Base-by-base conservation (phyloP, 2,888 invertebrate species). In the Leucozona laternaria region DNA sequence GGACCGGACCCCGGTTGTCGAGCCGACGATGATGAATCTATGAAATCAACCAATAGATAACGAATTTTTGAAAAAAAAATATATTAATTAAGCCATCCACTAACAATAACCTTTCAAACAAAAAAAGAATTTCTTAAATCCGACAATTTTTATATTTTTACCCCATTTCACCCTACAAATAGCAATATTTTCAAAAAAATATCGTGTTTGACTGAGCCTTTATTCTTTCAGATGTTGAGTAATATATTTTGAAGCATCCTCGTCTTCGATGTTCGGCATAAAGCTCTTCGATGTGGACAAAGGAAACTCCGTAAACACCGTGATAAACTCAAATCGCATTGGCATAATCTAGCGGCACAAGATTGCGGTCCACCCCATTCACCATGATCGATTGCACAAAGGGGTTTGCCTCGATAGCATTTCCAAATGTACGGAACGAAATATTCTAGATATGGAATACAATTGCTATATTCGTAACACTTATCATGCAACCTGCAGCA, bases 391-490 rank as follows among this genome's bases (percentile, higher is more conserved):
- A 94, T 88, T 48, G 92, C 92, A 91, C 97, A 98, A 43, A 96
- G 93, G 0, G 97, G 97, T 89, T 94, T 94, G 0, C 96, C 95
- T 11, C 94, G 94, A 92, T 95, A 95, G 91, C 98, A 98, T 90
- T 95, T 96, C 97, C 97, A 98, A 89, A 96, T 95, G 91, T 97
- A 98, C 2, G 97, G 97, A 88, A 97, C 95, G 90, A 97, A 95
- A 93, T 98, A 98, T 81, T 97, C 96, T 20, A 96, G 94, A 92
- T 95, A 96, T 91, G 96, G 94, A 4, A 96, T 96, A 90, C 97
- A 97, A 89, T 95, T 95, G 73, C 96, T 95, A 73, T 94, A 94
- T 88, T 96, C 95, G 92, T 98, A 98, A 91, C 98, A 98, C 92
- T 95, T 95, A 92, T 98, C 97, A 91, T 98, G 98, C 91, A 95